Evolutionary conservation across 2,113 vertebrate genomes (phyloP).

Genomic region (Paralichthys olivaceus): DNA sequence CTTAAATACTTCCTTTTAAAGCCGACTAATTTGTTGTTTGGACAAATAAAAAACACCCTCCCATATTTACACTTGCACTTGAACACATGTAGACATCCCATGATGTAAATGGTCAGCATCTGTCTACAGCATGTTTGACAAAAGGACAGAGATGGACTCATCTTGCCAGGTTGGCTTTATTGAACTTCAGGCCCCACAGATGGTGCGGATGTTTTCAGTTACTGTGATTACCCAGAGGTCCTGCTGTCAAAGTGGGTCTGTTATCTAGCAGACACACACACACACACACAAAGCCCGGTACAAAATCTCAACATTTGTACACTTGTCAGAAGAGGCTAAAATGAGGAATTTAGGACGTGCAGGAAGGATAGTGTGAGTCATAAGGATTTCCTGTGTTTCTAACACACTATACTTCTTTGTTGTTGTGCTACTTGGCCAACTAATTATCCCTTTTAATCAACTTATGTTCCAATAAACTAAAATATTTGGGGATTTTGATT

Average conservation of each 20-base stretch:
- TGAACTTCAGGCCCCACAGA: conserved; percentile 49
- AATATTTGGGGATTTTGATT: too few species aligned
- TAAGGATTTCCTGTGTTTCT: conserved; percentile 31
- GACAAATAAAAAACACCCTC: background rate
- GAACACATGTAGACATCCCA: background rate
- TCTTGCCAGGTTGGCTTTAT: conserved; percentile 34
- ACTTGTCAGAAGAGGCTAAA: conserved; percentile 32
- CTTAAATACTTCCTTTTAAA: background rate
- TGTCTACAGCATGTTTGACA: conserved; percentile 30
- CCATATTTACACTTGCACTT: background rate
- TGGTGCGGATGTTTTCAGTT: conserved; percentile 59
- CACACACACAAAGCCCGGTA: conserved; percentile 1
- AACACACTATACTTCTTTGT: conserved; percentile 47
- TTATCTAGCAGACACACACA: conserved; percentile 17
- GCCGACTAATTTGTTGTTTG: background rate
- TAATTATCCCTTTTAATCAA: conserved; percentile 64
- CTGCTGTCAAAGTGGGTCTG: conserved; percentile 14
- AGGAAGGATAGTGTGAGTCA: conserved; percentile 35
- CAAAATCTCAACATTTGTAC: background rate
- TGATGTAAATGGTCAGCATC: conserved; percentile 29
- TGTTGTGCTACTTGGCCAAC: conserved; percentile 16
- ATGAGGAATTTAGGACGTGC: conserved; percentile 37
- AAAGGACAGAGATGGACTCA: background rate
- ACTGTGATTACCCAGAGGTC: conserved; percentile 1
- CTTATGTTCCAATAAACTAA: conserved; percentile 11